phyloP scores from a whole-genome alignment of 2,888 invertebrate genomes.

The Adelphocoris suturalis region DNA sequence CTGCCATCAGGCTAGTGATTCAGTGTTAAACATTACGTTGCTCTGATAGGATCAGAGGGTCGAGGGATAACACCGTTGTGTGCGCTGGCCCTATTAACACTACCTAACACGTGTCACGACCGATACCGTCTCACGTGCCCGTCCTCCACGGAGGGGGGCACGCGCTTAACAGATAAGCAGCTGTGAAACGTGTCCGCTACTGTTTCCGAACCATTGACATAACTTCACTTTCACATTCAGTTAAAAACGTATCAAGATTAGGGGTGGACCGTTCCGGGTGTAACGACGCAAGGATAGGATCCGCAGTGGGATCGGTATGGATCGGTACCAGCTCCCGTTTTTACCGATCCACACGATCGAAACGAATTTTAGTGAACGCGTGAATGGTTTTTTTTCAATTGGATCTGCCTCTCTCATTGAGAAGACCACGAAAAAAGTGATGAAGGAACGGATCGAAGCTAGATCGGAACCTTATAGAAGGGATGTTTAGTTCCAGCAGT shows the following conservation, averaged over 20 bases:
- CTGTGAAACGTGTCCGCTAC: constrained; percentile 41
- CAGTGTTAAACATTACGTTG: constrained; percentile 6
- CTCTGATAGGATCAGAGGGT: not conserved
- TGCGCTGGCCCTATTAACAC: constrained; percentile 51
- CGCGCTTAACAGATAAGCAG: constrained; percentile 38
- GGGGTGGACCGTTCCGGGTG: no score
- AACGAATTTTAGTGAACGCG: no score
- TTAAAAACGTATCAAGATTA: constrained; percentile 16
- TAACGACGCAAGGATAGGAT: no score
- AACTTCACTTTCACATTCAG: constrained; percentile 16
- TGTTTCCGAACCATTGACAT: constrained; percentile 13
- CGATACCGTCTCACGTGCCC: constrained; percentile 54
- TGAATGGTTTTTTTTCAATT: no score
- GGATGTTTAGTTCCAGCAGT: no score
- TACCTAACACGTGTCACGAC: constrained; percentile 33
- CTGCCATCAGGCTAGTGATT: not conserved
- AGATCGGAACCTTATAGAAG: no score
- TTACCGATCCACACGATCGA: no score
- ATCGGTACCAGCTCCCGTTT: no score
- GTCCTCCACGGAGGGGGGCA: not conserved
- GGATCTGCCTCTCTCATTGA: no score
- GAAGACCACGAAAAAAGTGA: no score
- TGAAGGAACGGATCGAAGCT: no score
- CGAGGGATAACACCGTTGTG: constrained; percentile 44
- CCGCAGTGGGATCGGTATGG: no score